A percentile compares a stretch with the other conserved stretches of the same genome.
phyloP scores from a whole-genome alignment of 2,888 invertebrate genomes.

The Orthosia incerta region DNA sequence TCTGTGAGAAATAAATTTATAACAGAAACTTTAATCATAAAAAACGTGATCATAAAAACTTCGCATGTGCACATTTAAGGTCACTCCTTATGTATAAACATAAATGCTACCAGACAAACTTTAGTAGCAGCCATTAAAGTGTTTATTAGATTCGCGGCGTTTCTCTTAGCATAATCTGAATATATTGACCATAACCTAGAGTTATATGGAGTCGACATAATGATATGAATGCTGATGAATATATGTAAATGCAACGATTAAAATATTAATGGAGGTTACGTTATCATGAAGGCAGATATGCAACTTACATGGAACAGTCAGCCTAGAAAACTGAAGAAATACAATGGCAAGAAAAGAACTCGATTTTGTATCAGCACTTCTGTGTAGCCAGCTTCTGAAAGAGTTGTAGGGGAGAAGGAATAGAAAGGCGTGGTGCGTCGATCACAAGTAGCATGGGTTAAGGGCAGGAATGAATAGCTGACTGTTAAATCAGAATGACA shows the following conservation, averaged over 20 bases:
- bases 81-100: conserved; percentile 27
- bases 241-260: background rate
- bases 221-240: conserved; percentile 32
- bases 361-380: background rate
- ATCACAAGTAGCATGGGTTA: no score
- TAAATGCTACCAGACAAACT: conserved; percentile 50
- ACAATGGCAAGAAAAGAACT: background rate
- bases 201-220: conserved; percentile 25
- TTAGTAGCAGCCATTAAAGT: conserved; percentile 45
- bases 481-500: background rate
- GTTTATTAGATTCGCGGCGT: conserved; percentile 39
- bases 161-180: conserved; percentile 42
- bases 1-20: conserved; percentile 13
- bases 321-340: background rate
- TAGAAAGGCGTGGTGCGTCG: background rate
- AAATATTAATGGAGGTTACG: conserved; percentile 7
- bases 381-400: background rate
- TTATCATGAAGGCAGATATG: background rate
- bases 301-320: background rate
- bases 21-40: conserved; percentile 29
- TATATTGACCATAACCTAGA: conserved; percentile 51
- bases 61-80: conserved; percentile 38
- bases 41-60: conserved; percentile 39
- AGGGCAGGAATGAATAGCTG: background rate
- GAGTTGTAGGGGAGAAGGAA: background rate